These are phyloP conservation scores for Anguilla anguilla DNA, from an alignment of 2,797 vertebrate genomes.

Conservation along the genomic window DNA sequence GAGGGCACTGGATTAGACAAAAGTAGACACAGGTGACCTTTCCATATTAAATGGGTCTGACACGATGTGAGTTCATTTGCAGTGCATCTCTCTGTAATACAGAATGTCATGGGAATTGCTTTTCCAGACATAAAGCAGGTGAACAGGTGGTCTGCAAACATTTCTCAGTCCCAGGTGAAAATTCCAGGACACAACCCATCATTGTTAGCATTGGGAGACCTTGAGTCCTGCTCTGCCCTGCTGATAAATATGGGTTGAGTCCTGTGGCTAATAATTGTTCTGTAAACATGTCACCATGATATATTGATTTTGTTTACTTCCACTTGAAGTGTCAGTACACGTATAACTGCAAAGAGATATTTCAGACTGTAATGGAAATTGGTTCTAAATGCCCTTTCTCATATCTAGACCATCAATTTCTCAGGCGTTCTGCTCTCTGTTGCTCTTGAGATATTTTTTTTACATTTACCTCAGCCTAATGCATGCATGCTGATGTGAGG, in stretches of 20 bases:
- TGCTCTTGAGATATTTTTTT: neutral
- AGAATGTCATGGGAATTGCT: neutral
- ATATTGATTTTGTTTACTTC: conserved; percentile 7
- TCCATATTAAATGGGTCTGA: neutral
- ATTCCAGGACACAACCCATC: neutral
- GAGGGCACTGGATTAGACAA: neutral
- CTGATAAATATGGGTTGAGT: neutral
- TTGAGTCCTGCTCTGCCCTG: neutral
- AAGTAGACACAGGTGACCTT: neutral
- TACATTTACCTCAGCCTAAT: neutral
- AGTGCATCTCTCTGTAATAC: neutral
- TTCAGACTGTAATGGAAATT: neutral
- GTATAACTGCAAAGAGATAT: neutral
- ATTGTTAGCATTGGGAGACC: neutral
- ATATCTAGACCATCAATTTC: neutral
- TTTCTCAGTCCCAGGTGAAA: neutral
- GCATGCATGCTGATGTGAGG: neutral
- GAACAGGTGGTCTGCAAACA: neutral
- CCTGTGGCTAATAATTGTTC: neutral
- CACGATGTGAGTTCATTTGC: neutral
- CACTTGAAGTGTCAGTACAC: neutral
- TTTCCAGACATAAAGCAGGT: neutral
- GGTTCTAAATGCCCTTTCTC: neutral
- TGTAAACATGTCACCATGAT: neutral
- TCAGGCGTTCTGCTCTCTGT: neutral